Percentiles rank a stretch among this genome's conserved stretches.
phyloP scores from a whole-genome alignment of 2,797 vertebrate species.

The Acanthopagrus latus region DNA sequence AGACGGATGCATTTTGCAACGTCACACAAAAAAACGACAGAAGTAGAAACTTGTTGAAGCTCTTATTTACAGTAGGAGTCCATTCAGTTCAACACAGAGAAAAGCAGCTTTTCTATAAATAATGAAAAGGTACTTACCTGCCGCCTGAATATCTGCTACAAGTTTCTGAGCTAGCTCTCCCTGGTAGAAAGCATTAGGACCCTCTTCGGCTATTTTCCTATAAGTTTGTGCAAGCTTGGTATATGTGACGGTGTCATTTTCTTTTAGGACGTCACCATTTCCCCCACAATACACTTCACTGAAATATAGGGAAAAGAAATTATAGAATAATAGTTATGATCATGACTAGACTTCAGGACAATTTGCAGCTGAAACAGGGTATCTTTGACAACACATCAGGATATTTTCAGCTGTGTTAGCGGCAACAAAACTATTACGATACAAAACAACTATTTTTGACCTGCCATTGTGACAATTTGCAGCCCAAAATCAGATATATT shows the following conservation, averaged over 20 bases:
- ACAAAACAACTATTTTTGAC: too few relatives aligned
- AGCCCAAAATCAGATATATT: too few relatives aligned
- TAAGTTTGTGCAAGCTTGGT: constrained; percentile 82
- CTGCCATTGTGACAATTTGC: too few relatives aligned
- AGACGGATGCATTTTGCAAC: background rate
- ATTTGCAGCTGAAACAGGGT: too few relatives aligned
- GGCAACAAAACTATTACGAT: too few relatives aligned
- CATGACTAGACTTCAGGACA: too few relatives aligned
- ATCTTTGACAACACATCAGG: too few relatives aligned
- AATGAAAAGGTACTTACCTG: constrained; percentile 74
- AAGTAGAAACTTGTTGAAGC: background rate
- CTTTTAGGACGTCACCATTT: constrained; percentile 74
- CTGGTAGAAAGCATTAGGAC: constrained; percentile 80
- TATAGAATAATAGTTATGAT: background rate
- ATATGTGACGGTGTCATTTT: constrained; percentile 83
- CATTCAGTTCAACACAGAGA: background rate
- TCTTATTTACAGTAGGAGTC: background rate
- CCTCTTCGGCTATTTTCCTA: constrained; percentile 79
- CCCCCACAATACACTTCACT: constrained; percentile 85
- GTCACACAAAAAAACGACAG: background rate
- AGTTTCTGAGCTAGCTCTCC: constrained; percentile 88
- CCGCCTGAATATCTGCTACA: constrained; percentile 87
- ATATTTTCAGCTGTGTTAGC: too few relatives aligned
- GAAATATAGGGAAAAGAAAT: constrained; percentile 30
- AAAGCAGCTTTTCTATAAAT: background rate